phyloP scores from a whole-genome alignment of 2,797 vertebrate species.

The Myotis daubentonii region DNA sequence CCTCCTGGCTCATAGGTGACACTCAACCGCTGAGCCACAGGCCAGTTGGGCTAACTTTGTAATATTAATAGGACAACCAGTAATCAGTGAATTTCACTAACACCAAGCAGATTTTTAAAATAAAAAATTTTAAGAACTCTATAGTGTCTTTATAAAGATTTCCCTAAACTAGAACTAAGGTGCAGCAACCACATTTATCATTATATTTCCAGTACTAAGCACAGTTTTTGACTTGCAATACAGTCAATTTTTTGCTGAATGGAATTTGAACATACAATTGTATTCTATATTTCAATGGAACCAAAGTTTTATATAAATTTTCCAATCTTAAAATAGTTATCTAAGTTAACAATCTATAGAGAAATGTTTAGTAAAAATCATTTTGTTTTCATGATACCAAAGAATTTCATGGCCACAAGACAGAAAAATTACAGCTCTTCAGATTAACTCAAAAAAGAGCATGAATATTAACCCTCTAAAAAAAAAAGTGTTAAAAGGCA shows the following conservation, averaged over 20 bases:
- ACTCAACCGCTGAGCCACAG: no score
- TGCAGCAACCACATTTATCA: not conserved
- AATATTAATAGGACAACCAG: not conserved
- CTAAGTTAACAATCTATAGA: not conserved
- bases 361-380: not conserved
- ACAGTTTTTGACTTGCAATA: not conserved
- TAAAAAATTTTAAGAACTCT: not conserved
- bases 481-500: not conserved
- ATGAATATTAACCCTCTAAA: not conserved
- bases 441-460: not conserved
- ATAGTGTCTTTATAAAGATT: not conserved
- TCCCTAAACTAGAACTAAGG: not conserved
- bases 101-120: not conserved
- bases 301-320: not conserved
- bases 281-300: not conserved
- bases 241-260: not conserved
- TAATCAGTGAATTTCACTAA: not conserved
- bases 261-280: not conserved
- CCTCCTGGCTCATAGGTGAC: no score
- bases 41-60: no score
- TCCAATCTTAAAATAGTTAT: slow-evolving; percentile 13
- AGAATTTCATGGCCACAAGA: not conserved
- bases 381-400: slow-evolving; percentile 27
- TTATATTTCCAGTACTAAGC: no score
- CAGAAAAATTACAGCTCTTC: not conserved